phyloP scores from a whole-genome alignment of 1,140 invertebrate species.

The Brachionus koreanus region DNA sequence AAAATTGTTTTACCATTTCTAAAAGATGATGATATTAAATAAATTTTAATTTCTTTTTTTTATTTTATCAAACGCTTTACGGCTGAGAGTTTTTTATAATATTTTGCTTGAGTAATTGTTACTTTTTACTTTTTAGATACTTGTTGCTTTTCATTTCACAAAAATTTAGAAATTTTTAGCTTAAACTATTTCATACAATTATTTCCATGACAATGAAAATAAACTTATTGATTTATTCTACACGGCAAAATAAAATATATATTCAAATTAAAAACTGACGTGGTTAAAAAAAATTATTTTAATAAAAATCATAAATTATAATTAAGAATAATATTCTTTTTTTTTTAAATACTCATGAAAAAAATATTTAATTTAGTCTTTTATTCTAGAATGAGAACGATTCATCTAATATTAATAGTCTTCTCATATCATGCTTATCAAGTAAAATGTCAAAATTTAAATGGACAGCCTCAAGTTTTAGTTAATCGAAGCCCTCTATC shows the following conservation, averaged over 20 bases:
- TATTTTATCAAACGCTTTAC: background rate
- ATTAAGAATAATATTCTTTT: background rate
- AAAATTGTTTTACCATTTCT: background rate
- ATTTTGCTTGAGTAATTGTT: background rate
- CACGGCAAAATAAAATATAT: background rate
- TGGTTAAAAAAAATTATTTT: background rate
- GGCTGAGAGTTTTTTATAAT: background rate
- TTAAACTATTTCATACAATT: background rate
- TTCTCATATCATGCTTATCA: background rate
- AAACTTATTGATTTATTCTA: background rate
- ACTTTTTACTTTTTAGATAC: too few relatives aligned
- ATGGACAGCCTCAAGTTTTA: background rate
- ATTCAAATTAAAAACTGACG: background rate
- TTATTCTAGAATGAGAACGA: background rate
- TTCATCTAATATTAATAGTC: background rate
- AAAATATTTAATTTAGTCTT: background rate
- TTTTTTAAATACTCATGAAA: background rate
- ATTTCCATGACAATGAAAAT: background rate
- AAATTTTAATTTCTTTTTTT: slow-evolving; percentile 4
- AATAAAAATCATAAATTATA: background rate
- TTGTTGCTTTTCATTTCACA: background rate
- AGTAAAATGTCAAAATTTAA: background rate
- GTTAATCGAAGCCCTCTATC: background rate
- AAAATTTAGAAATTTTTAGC: background rate
- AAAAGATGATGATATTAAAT: background rate